Evolutionary conservation across 2,113 vertebrate genomes (phyloP).

Genomic region (Passerina amoena): DNA sequence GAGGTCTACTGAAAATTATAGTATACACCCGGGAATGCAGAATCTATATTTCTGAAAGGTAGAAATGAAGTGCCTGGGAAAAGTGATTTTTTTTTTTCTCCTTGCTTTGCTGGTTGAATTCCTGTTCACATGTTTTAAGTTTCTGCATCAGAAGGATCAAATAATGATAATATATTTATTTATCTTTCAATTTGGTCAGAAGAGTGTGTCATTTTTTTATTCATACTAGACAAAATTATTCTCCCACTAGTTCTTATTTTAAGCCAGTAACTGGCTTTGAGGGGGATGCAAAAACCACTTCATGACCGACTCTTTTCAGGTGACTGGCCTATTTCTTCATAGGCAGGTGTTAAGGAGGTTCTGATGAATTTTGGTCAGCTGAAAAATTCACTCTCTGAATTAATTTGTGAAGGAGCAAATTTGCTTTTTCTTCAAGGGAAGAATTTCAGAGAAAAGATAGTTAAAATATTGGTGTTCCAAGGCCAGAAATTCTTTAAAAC

Average conservation of each 20-base stretch:
- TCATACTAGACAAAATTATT: neutral
- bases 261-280: neutral
- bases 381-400: neutral
- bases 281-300: neutral
- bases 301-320: neutral
- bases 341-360: neutral
- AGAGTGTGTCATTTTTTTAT: accelerated
- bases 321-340: neutral
- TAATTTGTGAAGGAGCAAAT: neutral
- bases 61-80: neutral
- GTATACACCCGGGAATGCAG: neutral
- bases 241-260: neutral
- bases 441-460: neutral
- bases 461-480: neutral
- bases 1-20: slow-evolving; percentile 18
- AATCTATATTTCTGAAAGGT: slow-evolving; percentile 5
- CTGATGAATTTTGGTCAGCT: neutral
- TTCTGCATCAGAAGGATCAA: neutral
- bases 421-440: neutral
- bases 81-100: neutral
- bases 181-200: neutral
- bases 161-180: neutral
- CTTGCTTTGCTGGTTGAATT: neutral
- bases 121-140: neutral
- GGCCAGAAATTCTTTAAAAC: neutral